phyloP scores from a whole-genome alignment of 2,797 vertebrate species.

The Todus mexicanus region DNA sequence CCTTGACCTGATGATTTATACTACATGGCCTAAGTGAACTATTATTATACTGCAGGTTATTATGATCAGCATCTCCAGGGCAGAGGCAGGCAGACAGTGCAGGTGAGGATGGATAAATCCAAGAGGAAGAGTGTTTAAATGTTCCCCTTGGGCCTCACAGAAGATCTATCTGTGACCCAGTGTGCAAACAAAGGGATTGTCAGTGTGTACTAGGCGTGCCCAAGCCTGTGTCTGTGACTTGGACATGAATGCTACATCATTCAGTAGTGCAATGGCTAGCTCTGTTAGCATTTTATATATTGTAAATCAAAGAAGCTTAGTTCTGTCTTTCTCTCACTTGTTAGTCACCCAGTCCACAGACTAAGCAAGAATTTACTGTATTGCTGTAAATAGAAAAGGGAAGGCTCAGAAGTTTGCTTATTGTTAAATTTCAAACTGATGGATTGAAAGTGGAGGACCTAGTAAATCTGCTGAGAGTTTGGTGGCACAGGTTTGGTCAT shows the following conservation, averaged over 20 bases:
- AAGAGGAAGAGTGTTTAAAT: neutral
- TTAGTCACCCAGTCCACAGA: neutral
- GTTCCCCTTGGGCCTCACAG: neutral
- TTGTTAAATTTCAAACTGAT: neutral
- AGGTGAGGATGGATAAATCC: neutral
- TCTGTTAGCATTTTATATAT: neutral
- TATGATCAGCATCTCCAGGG: fast-evolving
- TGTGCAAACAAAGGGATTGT: neutral
- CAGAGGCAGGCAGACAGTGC: neutral
- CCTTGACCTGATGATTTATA: neutral
- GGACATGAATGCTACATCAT: neutral
- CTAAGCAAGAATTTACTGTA: neutral
- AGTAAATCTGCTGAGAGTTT: neutral
- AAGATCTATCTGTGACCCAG: neutral
- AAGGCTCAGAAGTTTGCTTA: neutral
- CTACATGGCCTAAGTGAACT: fast-evolving
- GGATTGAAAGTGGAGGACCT: neutral
- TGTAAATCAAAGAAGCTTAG: neutral
- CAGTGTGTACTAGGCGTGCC: neutral
- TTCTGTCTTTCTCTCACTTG: neutral
- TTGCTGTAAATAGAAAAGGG: neutral
- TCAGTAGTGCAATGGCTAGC: neutral
- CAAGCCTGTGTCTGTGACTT: neutral
- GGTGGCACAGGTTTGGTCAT: neutral
- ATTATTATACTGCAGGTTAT: neutral